phyloP scores from a whole-genome alignment of 2,113 vertebrate genomes.

The Salvelinus alpinus region DNA sequence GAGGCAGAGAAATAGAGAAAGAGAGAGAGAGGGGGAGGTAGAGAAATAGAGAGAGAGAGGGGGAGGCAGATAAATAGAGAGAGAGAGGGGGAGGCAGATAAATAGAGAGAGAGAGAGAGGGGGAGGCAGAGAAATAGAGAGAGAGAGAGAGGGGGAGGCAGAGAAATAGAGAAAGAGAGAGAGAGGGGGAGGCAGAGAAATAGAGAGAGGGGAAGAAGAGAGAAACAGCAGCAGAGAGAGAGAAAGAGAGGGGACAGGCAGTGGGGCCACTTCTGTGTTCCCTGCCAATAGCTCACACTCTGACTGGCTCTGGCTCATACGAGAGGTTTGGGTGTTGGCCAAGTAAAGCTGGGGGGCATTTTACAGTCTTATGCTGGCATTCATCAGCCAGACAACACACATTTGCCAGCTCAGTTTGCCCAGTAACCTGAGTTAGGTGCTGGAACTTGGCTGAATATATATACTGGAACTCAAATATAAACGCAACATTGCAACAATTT shows the following conservation, averaged over 20 bases:
- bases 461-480: too few species aligned
- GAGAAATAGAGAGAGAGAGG: too few species aligned
- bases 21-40: too few species aligned
- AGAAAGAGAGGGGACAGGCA: slow-evolving; percentile 25
- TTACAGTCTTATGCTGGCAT: not conserved
- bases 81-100: too few species aligned
- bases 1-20: too few species aligned
- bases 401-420: not conserved
- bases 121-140: not conserved
- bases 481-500: too few species aligned
- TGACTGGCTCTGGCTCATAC: slow-evolving; percentile 65
- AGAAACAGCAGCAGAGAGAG: too few species aligned
- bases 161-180: not conserved
- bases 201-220: too few species aligned
- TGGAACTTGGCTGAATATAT: not conserved
- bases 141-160: not conserved
- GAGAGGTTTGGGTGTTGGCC: slow-evolving; percentile 53
- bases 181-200: slow-evolving; percentile 32
- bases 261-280: slow-evolving; percentile 27
- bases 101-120: too few species aligned
- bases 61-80: too few species aligned
- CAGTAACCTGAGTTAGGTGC: not conserved
- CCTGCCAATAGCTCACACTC: slow-evolving; percentile 58
- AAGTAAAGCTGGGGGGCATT: slow-evolving; percentile 12
- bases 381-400: slow-evolving; percentile 19